Conservation (phyloP, 2,888 invertebrate species). For the Apamea monoglypha region DNA sequence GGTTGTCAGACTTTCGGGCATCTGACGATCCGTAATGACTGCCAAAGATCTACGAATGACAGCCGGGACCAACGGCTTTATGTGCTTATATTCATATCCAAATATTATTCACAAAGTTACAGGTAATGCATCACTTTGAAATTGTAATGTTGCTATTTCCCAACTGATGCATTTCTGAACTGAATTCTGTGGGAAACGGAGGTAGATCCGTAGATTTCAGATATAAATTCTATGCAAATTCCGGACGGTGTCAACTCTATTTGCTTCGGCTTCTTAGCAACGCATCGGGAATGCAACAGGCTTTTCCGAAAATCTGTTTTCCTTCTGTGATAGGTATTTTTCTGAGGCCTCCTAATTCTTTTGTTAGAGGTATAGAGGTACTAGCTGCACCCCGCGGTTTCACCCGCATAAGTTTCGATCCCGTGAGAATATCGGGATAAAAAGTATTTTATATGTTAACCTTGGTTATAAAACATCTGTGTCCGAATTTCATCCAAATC, state of each 20-base stretch:
- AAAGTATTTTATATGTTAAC: no score
- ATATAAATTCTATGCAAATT: conserved; percentile 44
- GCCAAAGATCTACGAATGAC: no score
- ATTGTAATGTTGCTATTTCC: conserved; percentile 30
- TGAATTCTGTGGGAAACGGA: conserved; percentile 22
- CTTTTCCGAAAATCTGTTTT: not conserved
- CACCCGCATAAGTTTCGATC: no score
- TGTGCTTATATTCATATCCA: not conserved
- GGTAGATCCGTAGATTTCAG: conserved; percentile 18
- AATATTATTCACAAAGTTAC: conserved; percentile 11
- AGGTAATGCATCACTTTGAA: conserved; percentile 4
- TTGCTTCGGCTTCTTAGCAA: conserved; percentile 16
- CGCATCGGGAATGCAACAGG: conserved; percentile 20
- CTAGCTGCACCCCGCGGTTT: no score
- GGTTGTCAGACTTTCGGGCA: no score
- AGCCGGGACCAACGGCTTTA: no score
- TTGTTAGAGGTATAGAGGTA: no score
- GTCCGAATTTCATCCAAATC: no score
- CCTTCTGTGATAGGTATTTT: not conserved
- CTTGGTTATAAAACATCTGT: no score
- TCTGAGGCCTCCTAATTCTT: no score
- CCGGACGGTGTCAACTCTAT: conserved; percentile 36
- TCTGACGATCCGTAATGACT: no score
- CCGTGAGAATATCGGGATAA: no score
- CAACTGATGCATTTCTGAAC: conserved; percentile 32